Evolutionary conservation across 2,888 invertebrate species (phyloP), one percentile per base, ranked within the genome.

Genomic region (Temnothorax unifasciatus): DNA sequence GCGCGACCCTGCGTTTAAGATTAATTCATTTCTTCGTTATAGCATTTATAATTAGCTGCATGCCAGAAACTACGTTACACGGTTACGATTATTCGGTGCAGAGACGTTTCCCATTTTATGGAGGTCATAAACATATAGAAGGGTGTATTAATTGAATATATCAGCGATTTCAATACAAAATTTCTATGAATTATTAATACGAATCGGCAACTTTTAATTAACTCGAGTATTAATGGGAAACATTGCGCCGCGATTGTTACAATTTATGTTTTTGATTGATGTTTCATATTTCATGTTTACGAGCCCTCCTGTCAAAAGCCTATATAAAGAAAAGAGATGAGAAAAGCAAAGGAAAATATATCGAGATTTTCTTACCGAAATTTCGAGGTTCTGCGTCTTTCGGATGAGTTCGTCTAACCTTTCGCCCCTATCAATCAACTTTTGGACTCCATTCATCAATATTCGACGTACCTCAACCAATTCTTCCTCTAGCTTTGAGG

Each of bases 351-450:
- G 3, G 1, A 44, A 54, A 77, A 52, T 54, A 29, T 44, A 9
- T n/a, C 8, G 6, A 41, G 0, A 18, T 68, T n/a, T n/a, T 82
- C 68, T 83, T 89, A 93, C 93, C 92, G 86, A 92, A 57, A 93
- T 92, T 79, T 93, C 89, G 64, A 93, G 85, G n/a, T 85, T 88
- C 66, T 93, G 91, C 0, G 93, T 91, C 75, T 93, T 93, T 69
- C 86, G 89, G 0, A 92, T 87, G 4, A 93, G 87, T 11, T 93
- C 93, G n/a, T 93, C 93, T n/a, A 93, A 85, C 71, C 79, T 91
- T 50, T 93, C 89, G 9, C 92, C 93, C 13, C 93, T 90, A 77
- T 93, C 92, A 38, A 93, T 91, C 44, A 93, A 77, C 41, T 92
- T 92, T 79, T 92, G 90, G 1, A 93, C 90, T 0, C 91, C 91